These are phyloP conservation scores for Eurytoma californica DNA, from an alignment of 2,888 invertebrate genomes.

Conservation along the genomic window DNA sequence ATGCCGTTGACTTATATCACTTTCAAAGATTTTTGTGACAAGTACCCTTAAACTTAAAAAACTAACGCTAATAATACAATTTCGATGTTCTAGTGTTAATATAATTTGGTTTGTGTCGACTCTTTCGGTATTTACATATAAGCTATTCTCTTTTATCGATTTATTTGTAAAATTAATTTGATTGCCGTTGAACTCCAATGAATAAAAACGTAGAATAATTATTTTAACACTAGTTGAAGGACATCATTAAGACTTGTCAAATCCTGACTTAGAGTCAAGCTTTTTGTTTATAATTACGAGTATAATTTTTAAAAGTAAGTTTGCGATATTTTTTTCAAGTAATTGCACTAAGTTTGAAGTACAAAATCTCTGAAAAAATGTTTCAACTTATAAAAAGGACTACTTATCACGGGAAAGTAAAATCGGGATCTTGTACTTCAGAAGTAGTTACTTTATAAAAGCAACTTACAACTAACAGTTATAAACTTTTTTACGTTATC, in stretches of 20 bases:
- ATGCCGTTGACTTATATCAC: neutral
- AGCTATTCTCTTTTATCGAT: neutral
- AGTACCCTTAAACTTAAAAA: constrained; percentile 28
- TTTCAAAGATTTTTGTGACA: constrained; percentile 35
- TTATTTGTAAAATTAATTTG: neutral
- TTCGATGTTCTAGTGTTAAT: constrained; percentile 38
- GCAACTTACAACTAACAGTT: constrained; percentile 51
- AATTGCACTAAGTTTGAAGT: constrained; percentile 48
- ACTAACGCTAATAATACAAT: constrained; percentile 38
- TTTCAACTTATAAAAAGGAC: neutral
- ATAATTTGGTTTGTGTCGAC: neutral
- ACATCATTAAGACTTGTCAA: constrained; percentile 6
- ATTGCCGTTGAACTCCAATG: neutral
- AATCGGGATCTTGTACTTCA: constrained; percentile 42
- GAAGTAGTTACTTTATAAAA: constrained; percentile 55
- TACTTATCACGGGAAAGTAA: neutral
- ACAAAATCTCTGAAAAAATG: constrained; percentile 35
- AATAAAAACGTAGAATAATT: constrained; percentile 1
- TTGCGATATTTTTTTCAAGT: constrained; percentile 11
- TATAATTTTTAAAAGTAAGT: constrained; percentile 29
- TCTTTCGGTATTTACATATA: neutral
- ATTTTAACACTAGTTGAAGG: constrained; percentile 5
- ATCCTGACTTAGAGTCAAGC: constrained; percentile 26
- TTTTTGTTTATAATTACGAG: constrained; percentile 17
- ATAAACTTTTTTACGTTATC: constrained; percentile 27